phyloP scores from a whole-genome alignment of 2,797 vertebrate species.

The Calcarius lapponicus region DNA sequence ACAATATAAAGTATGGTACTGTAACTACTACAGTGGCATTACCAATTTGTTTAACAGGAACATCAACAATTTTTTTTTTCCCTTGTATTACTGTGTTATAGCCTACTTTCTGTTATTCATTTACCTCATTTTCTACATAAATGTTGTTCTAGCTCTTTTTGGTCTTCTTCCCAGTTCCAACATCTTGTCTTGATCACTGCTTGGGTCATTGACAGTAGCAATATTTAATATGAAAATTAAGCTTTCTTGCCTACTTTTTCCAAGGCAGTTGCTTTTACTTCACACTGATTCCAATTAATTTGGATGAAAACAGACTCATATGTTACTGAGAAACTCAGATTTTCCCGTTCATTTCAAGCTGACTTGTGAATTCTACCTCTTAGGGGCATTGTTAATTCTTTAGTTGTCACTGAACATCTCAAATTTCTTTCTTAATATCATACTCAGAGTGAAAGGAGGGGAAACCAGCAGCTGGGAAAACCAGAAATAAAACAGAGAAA shows the following conservation, averaged over 20 bases:
- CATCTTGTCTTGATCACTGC: not conserved
- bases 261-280: not conserved
- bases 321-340: not conserved
- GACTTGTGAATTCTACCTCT: not conserved
- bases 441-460: not conserved
- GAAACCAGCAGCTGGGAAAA: not conserved
- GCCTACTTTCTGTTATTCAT: not conserved
- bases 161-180: not conserved
- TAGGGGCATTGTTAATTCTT: not conserved
- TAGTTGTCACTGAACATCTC: not conserved
- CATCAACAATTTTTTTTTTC: not conserved
- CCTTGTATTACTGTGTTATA: not conserved
- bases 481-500: not conserved
- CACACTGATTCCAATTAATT: not conserved
- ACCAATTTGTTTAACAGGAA: not conserved
- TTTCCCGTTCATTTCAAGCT: not conserved
- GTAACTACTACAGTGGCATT: not conserved
- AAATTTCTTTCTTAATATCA: not conserved
- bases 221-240: constrained; percentile 14
- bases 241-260: not conserved
- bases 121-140: not conserved
- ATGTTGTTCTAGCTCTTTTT: not conserved
- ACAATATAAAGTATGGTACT: not conserved
- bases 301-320: not conserved
- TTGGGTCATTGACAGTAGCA: not conserved